Percentiles rank a stretch among this genome's conserved stretches.
Evolutionary conservation across 2,888 invertebrate genomes (phyloP).

Genomic region (Cephalotes varians): DNA sequence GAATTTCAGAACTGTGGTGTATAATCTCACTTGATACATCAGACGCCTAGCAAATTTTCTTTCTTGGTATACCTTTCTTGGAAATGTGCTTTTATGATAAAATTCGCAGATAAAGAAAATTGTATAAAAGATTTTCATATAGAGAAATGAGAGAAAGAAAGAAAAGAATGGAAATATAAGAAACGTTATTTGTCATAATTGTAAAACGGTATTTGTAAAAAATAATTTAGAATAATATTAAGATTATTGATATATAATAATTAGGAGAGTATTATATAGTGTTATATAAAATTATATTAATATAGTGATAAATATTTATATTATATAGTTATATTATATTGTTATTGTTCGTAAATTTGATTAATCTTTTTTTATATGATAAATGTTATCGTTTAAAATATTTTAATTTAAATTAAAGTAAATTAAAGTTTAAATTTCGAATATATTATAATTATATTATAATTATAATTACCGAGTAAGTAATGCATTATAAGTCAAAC

Average conservation of each 20-base stretch:
- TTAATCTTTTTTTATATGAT: background rate
- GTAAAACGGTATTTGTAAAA: background rate
- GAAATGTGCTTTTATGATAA: conserved; percentile 21
- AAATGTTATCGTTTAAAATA: background rate
- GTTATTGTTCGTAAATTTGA: background rate
- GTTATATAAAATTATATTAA: background rate
- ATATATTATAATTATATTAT: no score
- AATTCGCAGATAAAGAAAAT: background rate
- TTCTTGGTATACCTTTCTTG: conserved; percentile 9
- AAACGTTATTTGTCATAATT: background rate
- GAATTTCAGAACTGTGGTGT: conserved; percentile 27
- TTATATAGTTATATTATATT: background rate
- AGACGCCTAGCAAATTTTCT: conserved; percentile 23
- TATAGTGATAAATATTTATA: no score
- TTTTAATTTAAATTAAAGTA: no score
- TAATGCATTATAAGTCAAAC: background rate
- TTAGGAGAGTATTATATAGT: no score
- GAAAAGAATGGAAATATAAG: background rate
- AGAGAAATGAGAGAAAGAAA: background rate
- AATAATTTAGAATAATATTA: conserved; percentile 10
- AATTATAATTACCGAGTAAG: background rate
- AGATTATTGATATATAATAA: background rate
- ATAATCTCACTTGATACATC: conserved; percentile 41
- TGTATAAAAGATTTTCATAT: background rate
- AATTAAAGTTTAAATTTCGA: no score